Conservation (phyloP, 2,888 invertebrate species). For the Elegia similella region DNA sequence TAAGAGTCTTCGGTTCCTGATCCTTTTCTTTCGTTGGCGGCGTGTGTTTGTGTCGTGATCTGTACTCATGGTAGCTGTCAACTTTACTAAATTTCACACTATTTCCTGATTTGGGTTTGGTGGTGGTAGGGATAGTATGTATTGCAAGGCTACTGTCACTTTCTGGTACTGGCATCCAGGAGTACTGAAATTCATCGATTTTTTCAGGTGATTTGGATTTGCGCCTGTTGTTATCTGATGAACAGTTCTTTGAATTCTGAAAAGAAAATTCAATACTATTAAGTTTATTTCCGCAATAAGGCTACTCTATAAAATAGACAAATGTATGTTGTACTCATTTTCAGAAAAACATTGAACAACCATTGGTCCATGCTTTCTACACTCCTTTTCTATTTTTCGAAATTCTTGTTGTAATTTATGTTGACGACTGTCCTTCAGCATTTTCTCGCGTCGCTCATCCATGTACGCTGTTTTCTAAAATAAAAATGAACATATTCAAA, state of each 20-base stretch:
- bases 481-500: not conserved
- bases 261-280: constrained; percentile 21
- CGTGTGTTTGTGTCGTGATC: constrained; percentile 70
- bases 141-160: constrained; percentile 59
- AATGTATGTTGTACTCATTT: not conserved
- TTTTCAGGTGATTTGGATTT: constrained; percentile 44
- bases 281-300: not conserved
- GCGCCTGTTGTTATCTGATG: constrained; percentile 25
- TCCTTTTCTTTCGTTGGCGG: constrained; percentile 66
- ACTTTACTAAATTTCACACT: constrained; percentile 64
- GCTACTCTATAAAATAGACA: not conserved
- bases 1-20: constrained; percentile 33
- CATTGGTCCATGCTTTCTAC: constrained; percentile 45
- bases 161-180: constrained; percentile 77
- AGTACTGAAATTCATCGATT: constrained; percentile 52
- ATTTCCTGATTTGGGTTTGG: constrained; percentile 50
- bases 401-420: constrained; percentile 62
- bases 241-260: constrained; percentile 40
- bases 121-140: constrained; percentile 60
- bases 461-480: constrained; percentile 61
- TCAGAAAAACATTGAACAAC: constrained; percentile 32
- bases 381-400: constrained; percentile 60
- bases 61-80: constrained; percentile 71
- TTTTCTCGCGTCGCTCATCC: constrained; percentile 56
- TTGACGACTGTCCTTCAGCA: constrained; percentile 53